phyloP scores from a whole-genome alignment of 2,888 invertebrate genomes.

The Drosophila sordidula region DNA sequence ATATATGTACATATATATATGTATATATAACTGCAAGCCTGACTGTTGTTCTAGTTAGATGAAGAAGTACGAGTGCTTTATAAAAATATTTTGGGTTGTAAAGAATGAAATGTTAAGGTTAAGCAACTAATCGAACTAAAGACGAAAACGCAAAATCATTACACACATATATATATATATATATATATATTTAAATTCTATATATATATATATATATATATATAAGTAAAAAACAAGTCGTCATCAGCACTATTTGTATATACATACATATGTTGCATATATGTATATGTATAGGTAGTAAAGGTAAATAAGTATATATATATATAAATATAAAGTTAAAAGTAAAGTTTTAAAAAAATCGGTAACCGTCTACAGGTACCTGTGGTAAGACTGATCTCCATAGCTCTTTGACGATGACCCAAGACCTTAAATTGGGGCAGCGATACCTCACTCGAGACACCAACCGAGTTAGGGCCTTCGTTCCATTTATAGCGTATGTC shows the following conservation, averaged over 20 bases:
- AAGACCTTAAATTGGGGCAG: conserved; percentile 99
- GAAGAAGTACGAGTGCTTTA: conserved; percentile 58
- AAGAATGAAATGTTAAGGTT: conserved; percentile 34
- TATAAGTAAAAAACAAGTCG: conserved; percentile 28
- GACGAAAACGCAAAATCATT: conserved; percentile 40
- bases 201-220: conserved; percentile 38
- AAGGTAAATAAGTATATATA: conserved; percentile 23
- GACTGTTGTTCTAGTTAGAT: conserved; percentile 43
- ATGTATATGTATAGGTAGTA: conserved; percentile 12
- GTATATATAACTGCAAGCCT: conserved; percentile 18
- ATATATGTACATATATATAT: neutral
- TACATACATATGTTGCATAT: conserved; percentile 27
- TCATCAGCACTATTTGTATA: conserved; percentile 46
- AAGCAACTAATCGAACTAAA: conserved; percentile 51
- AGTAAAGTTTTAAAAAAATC: conserved; percentile 81
- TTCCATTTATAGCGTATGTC: conserved; percentile 99
- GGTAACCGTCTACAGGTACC: conserved; percentile 89
- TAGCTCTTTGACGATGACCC: conserved; percentile 97
- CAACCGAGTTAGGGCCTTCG: conserved; percentile 97
- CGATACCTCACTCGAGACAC: conserved; percentile 97
- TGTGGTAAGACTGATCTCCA: conserved; percentile 98
- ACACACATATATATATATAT: conserved; percentile 9
- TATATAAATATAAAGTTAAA: conserved; percentile 54
- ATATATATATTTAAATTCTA: conserved; percentile 16
- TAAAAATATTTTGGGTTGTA: conserved; percentile 48